phyloP scores from a whole-genome alignment of 2,113 vertebrate species.

The Trogon melanurus region DNA sequence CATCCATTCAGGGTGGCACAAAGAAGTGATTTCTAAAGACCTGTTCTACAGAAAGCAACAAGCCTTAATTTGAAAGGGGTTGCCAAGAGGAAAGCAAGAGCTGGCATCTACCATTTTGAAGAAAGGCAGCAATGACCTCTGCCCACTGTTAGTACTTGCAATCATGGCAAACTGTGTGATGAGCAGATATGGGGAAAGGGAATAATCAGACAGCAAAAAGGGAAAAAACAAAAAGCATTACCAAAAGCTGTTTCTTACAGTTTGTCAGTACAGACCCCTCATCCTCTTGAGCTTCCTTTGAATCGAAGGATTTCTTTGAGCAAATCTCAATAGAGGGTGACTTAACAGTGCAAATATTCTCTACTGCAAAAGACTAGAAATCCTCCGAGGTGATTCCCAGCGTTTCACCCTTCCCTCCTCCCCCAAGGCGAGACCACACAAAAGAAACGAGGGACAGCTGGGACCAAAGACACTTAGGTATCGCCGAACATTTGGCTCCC shows the following conservation, averaged over 20 bases:
- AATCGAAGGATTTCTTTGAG: not conserved
- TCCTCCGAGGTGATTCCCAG: constrained; percentile 5
- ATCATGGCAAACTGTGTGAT: not conserved
- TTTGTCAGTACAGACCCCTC: not conserved
- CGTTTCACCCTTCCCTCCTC: not conserved
- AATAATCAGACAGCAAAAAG: not conserved
- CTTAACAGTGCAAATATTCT: constrained; percentile 9
- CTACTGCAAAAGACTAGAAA: not conserved
- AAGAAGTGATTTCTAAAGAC: not conserved
- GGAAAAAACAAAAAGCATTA: not conserved
- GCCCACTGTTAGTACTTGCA: not conserved
- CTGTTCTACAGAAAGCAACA: not conserved
- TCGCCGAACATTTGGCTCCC: constrained; percentile 48
- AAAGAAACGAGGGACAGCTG: constrained; percentile 34
- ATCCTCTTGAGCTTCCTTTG: not conserved
- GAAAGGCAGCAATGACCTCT: not conserved
- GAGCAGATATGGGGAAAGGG: not conserved
- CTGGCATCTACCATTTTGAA: not conserved
- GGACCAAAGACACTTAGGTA: constrained; percentile 7
- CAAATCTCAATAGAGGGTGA: not conserved
- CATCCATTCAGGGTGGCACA: not conserved
- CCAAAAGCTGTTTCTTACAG: not conserved
- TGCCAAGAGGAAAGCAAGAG: not conserved
- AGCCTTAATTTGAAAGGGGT: not conserved
- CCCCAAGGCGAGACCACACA: not conserved